phyloP scores from a whole-genome alignment of 2,797 vertebrate species.

The Cottoperca gobio region DNA sequence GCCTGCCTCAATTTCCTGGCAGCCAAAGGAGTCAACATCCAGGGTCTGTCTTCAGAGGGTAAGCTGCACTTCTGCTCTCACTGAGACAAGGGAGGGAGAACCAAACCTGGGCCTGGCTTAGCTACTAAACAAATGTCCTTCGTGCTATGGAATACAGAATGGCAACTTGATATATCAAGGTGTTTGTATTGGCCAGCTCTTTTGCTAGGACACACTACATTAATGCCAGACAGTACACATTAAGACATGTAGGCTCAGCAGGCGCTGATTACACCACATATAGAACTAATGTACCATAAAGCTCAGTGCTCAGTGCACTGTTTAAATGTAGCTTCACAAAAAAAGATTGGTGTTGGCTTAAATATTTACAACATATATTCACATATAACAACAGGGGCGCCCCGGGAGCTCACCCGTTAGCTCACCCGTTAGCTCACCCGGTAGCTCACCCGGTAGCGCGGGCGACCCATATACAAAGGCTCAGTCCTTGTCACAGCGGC shows the following conservation, averaged over 20 bases:
- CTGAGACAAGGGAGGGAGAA: not conserved
- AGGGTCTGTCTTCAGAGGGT: constrained; percentile 98
- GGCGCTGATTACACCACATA: constrained; percentile 14
- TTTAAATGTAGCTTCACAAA: constrained; percentile 2
- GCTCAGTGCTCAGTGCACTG: not conserved
- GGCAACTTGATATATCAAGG: not conserved
- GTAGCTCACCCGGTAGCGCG: too few relatives aligned
- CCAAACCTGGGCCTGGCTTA: not conserved
- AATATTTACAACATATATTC: not conserved
- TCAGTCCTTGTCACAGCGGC: too few relatives aligned
- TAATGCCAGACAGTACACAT: constrained; percentile 32
- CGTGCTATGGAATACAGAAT: not conserved
- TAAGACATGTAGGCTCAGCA: constrained; percentile 1
- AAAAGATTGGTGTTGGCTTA: not conserved
- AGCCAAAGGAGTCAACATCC: constrained; percentile 98
- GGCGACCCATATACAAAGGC: too few relatives aligned
- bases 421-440: too few relatives aligned
- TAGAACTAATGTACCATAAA: constrained; percentile 32
- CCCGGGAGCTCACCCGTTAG: too few relatives aligned
- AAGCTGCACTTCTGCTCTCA: constrained; percentile 69
- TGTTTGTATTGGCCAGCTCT: constrained; percentile 17
- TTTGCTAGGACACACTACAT: constrained; percentile 19
- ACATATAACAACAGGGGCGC: too few relatives aligned
- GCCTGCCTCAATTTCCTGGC: constrained; percentile 97
- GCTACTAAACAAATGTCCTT: not conserved